Evolutionary conservation across 2,113 vertebrate species (phyloP).

Genomic region (Procapra przewalskii): DNA sequence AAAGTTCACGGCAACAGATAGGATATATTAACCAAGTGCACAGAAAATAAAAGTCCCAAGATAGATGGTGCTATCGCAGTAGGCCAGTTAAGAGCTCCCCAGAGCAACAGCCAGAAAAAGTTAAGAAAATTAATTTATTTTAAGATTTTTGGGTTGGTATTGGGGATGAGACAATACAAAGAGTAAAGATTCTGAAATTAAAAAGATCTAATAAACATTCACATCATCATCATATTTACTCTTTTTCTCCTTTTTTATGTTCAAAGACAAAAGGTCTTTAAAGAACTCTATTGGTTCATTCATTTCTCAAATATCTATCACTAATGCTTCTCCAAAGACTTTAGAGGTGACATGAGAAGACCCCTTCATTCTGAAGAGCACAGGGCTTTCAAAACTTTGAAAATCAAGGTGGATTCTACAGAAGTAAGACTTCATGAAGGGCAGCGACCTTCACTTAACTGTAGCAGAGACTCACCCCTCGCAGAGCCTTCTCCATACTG

Average conservation of each 20-base stretch:
- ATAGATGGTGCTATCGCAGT: not conserved
- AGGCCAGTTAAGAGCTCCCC: not conserved
- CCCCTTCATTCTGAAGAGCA: not conserved
- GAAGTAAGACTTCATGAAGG: not conserved
- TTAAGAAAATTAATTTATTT: constrained; percentile 18
- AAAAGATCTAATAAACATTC: not conserved
- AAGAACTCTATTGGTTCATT: not conserved
- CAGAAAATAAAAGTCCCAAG: constrained; percentile 29
- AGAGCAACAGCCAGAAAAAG: constrained; percentile 1
- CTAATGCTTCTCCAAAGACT: not conserved
- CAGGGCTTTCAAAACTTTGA: not conserved
- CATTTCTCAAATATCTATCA: not conserved
- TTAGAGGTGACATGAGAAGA: not conserved
- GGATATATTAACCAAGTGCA: not conserved
- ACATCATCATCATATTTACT: not conserved
- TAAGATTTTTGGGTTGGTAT: not conserved
- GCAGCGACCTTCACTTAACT: not conserved
- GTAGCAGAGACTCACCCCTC: not conserved
- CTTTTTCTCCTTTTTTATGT: not conserved
- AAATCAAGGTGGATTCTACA: not conserved
- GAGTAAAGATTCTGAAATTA: not conserved
- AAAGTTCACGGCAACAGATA: not conserved
- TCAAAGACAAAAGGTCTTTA: not conserved
- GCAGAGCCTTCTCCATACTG: not conserved
- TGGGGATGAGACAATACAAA: not conserved